These are phyloP conservation scores for Gobiocypris rarus DNA, from an alignment of 2,113 vertebrate species.

Conservation along the genomic window DNA sequence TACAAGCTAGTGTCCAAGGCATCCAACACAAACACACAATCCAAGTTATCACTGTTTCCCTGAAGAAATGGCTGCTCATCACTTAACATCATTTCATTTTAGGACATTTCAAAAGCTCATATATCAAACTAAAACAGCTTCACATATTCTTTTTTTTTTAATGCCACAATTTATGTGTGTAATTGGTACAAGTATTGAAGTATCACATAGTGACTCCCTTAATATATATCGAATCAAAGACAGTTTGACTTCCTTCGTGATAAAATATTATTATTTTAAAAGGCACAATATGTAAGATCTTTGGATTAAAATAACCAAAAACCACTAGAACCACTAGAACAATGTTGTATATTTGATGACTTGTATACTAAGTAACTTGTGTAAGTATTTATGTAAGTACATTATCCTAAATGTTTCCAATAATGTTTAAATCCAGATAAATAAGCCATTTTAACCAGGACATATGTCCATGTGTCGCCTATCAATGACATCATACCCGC, in stretches of 20 bases:
- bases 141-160: background rate
- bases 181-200: background rate
- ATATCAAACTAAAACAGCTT: background rate
- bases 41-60: background rate
- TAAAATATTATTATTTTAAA: background rate
- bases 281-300: too few relatives aligned
- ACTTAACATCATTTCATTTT: background rate
- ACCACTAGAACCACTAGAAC: too few relatives aligned
- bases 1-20: background rate
- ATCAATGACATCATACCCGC: too few relatives aligned
- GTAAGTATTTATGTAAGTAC: too few relatives aligned
- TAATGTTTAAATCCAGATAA: too few relatives aligned
- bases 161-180: too few relatives aligned
- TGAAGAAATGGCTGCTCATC: constrained; percentile 19
- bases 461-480: too few relatives aligned
- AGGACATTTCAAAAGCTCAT: background rate
- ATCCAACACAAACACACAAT: background rate
- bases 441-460: too few relatives aligned
- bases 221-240: background rate
- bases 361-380: too few relatives aligned
- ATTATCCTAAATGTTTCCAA: too few relatives aligned
- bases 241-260: background rate
- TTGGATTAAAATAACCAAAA: too few relatives aligned
- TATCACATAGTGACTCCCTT: background rate
- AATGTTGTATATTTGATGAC: too few relatives aligned